Conservation (phyloP, 2,113 vertebrate species). For the Crotalus tigris region DNA sequence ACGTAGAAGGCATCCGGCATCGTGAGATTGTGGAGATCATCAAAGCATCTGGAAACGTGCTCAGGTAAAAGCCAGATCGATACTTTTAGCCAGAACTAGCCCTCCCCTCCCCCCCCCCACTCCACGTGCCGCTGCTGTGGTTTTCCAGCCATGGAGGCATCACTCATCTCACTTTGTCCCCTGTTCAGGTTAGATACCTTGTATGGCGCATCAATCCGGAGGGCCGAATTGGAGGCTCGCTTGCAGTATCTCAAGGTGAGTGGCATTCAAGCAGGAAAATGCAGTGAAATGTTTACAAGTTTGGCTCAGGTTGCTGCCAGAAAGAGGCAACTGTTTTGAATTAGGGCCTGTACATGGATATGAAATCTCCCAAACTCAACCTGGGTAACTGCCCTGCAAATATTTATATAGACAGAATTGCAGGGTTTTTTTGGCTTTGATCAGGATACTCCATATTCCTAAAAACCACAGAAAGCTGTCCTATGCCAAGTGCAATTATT, state of each 20-base stretch:
- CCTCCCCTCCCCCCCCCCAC: no score
- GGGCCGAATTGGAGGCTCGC: conserved; percentile 88
- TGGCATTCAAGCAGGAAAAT: not conserved
- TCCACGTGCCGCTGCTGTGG: not conserved
- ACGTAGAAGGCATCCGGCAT: conserved; percentile 84
- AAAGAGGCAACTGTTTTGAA: not conserved
- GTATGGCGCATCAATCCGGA: conserved; percentile 86
- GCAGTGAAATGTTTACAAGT: not conserved
- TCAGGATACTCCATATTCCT: not conserved
- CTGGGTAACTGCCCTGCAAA: not conserved
- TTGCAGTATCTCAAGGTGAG: conserved; percentile 93
- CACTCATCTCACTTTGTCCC: not conserved
- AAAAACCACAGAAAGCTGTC: not conserved
- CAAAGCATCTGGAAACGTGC: conserved; percentile 80
- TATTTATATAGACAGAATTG: not conserved
- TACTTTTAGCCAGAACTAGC: not conserved
- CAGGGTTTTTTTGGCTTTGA: not conserved
- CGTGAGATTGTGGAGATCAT: conserved; percentile 94
- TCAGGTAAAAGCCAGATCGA: conserved; percentile 73
- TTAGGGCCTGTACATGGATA: not conserved
- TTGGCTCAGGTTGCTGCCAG: not conserved
- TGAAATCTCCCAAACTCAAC: not conserved
- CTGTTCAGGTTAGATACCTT: conserved; percentile 83
- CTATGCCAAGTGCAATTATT: not conserved
- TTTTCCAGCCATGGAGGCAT: not conserved